These are phyloP conservation scores for Ostrea denselamellosa DNA, from an alignment of 1,140 invertebrate species.

Conservation along the genomic window DNA sequence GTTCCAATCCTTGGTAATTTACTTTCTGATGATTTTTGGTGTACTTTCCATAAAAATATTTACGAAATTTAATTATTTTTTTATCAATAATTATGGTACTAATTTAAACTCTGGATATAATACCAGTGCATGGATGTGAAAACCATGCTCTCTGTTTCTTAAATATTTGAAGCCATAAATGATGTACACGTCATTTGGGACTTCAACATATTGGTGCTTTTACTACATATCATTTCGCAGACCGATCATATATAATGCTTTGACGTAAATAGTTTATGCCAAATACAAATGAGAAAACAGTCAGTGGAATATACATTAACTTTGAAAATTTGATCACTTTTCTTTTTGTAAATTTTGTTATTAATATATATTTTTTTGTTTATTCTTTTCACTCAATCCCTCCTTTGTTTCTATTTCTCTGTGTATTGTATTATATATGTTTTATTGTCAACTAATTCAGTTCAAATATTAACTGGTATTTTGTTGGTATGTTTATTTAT, in stretches of 20 bases:
- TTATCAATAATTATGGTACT: background rate
- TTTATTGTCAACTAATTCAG: background rate
- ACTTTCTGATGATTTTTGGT: background rate
- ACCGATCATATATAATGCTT: background rate
- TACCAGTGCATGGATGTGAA: background rate
- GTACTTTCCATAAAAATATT: background rate
- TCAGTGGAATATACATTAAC: background rate
- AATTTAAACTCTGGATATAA: background rate
- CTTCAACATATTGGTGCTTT: constrained; percentile 13
- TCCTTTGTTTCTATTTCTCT: background rate
- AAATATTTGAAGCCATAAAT: background rate
- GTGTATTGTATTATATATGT: background rate
- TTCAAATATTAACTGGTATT: background rate
- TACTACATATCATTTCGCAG: constrained; percentile 30
- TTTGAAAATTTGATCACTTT: background rate
- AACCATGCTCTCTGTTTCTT: background rate
- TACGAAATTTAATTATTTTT: background rate
- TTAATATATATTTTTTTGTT: background rate
- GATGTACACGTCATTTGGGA: background rate
- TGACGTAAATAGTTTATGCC: background rate
- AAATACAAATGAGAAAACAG: background rate
- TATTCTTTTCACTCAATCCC: background rate
- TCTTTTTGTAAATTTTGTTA: background rate
- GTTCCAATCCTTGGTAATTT: background rate
- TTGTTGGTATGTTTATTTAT: constrained; percentile 17